Base-by-base conservation (phyloP, 2,797 vertebrate species). In the Cryptoblepharus egeriae region DNA sequence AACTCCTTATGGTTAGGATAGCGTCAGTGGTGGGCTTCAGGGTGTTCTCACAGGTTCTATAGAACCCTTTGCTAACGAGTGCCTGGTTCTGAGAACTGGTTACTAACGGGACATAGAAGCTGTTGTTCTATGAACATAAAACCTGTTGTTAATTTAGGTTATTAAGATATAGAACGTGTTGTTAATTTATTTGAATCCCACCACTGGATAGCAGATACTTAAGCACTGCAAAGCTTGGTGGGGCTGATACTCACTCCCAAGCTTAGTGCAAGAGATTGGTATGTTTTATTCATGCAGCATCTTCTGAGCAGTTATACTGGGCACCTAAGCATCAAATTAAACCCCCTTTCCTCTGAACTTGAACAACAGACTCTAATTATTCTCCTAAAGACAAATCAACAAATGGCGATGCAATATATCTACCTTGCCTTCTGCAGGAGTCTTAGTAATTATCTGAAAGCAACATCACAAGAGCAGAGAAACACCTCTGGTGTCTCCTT, bases 401-500 rank as follows among this genome's bases (percentile, higher is more conserved):
- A 65, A 71, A 28, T 60, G 7, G 6, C 70, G n/a, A 15, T 73
- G 78, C 57, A 77, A 55, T 86, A 15, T 11, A 6, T 55, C 63
- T 45, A 3, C 12, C 81, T 65, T 63, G 52, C 74, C 39, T 6
- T 55, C 65, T 84, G 64, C 35, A 80, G 45, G 72, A 55, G 72
- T 88, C 85, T 79, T 12, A 77, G 60, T 69, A 82, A 79, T 84
- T 84, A 58, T 45, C 90, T 84, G 61, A 82, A 81, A 90, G 35
- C 22, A 30, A 70, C 1, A 0, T 78, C 80, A n/a, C 67, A 76
- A 61, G 69, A 87, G 68, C 28, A 63, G 58, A 88, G 60, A 58
- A 75, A 2, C 6, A 67, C 39, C 84, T 92, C 87, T 85, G 88
- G 93, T 93, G 87, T 84, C 74, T 61, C 7, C 5, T 3, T 82